Percentiles rank a stretch among this genome's conserved stretches.
Evolutionary conservation across 2,113 vertebrate genomes (phyloP).

Genomic region (Platysteira castanea): DNA sequence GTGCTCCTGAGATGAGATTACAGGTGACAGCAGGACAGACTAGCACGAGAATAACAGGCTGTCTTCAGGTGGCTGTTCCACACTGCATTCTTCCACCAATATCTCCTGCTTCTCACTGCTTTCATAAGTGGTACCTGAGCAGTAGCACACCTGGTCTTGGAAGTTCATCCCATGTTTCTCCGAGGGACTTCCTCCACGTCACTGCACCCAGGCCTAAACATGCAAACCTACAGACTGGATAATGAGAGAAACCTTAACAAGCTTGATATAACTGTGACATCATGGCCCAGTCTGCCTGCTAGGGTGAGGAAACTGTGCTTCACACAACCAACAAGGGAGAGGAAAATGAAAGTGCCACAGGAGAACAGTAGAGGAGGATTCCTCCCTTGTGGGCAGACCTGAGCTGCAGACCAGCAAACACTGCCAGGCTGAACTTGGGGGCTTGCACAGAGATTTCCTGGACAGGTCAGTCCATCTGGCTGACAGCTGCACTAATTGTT

Average conservation of each 20-base stretch:
- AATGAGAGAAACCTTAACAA: neutral
- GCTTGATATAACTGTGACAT: neutral
- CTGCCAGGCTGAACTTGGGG: neutral
- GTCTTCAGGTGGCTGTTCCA: neutral
- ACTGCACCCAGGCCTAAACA: neutral
- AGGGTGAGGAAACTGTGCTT: neutral
- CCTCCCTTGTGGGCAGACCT: neutral
- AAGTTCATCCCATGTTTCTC: neutral
- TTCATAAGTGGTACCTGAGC: neutral
- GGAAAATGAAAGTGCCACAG: neutral
- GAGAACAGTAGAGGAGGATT: neutral
- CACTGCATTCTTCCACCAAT: neutral
- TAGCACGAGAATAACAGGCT: neutral
- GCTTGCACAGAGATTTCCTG: neutral
- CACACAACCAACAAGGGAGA: neutral
- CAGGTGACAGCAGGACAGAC: neutral
- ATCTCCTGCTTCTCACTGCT: neutral
- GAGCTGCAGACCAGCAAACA: neutral
- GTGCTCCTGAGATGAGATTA: neutral
- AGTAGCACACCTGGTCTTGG: neutral
- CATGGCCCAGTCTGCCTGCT: rapidly evolving
- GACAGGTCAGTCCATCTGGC: neutral
- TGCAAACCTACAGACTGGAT: neutral
- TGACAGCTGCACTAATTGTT: neutral
- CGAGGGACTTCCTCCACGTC: neutral